phyloP scores from a whole-genome alignment of 2,888 invertebrate species.

The Saturnia japonica region DNA sequence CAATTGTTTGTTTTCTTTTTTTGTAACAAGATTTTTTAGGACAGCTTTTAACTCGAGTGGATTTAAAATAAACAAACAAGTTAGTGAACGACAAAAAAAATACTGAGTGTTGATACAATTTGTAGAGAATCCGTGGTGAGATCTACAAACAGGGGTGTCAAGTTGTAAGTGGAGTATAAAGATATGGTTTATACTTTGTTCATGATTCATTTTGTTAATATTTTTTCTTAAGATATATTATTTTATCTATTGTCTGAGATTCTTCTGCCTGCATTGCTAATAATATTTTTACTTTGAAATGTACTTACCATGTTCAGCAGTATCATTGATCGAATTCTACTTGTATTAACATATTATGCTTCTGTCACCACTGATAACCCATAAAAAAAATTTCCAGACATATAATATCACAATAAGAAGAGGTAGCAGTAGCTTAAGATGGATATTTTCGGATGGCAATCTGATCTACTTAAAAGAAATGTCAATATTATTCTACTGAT shows the following conservation, averaged over 20 bases:
- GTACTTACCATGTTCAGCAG: too few species aligned
- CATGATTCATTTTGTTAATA: background rate
- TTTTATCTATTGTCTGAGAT: background rate
- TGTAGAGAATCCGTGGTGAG: conserved; percentile 15
- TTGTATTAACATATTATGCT: too few species aligned
- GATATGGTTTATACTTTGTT: conserved; percentile 13
- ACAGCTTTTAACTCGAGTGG: conserved; percentile 27
- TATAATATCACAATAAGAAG: too few species aligned
- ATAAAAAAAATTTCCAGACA: too few species aligned
- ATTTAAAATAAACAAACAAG: conserved; percentile 33
- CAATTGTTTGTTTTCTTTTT: conserved; percentile 21
- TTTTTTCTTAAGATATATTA: conserved; percentile 12
- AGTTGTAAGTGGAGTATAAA: conserved; percentile 15
- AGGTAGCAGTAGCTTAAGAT: too few species aligned
- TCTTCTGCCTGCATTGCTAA: background rate
- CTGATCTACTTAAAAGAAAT: too few species aligned
- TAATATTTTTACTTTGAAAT: background rate
- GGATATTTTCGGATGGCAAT: too few species aligned
- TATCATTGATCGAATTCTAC: too few species aligned
- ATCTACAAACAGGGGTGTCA: conserved; percentile 28
- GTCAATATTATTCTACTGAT: too few species aligned
- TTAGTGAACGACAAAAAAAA: conserved; percentile 29
- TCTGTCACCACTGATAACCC: too few species aligned
- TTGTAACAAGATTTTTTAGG: conserved; percentile 7
- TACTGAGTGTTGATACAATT: conserved; percentile 25